Conservation (phyloP, 2,888 invertebrate species). For the Protodeltote pygarga region DNA sequence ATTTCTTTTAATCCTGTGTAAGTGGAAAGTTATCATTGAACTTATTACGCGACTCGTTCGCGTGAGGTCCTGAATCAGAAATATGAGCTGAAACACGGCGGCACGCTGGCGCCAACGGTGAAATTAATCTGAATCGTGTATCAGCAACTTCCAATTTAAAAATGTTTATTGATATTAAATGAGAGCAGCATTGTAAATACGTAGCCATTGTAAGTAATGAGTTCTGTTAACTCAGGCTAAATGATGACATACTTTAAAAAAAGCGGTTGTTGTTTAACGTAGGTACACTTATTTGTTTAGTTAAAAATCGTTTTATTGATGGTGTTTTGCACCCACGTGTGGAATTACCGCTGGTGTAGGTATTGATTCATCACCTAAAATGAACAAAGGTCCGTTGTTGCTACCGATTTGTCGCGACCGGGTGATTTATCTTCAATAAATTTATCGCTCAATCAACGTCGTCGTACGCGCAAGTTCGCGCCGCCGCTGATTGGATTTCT, state of each 20-base stretch:
- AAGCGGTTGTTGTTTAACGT: conserved; percentile 4
- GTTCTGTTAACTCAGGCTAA: conserved; percentile 39
- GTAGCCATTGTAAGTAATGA: conserved; percentile 45
- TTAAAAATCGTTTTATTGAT: conserved; percentile 23
- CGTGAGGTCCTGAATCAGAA: conserved; percentile 75
- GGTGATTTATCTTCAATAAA: conserved; percentile 82
- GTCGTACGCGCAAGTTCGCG: conserved; percentile 71
- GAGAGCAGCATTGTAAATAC: conserved; percentile 53
- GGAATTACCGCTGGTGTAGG: conserved; percentile 42
- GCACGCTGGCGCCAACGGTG: conserved; percentile 69
- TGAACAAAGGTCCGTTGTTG: conserved; percentile 63
- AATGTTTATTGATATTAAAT: conserved; percentile 60
- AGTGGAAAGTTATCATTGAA: conserved; percentile 49
- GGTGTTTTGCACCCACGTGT: conserved; percentile 44
- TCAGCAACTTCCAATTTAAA: conserved; percentile 65
- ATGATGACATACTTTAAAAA: conserved; percentile 30
- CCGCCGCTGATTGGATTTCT: conserved; percentile 84
- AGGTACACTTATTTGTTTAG: conserved; percentile 15
- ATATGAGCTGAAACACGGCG: conserved; percentile 73
- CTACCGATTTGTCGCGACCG: conserved; percentile 81
- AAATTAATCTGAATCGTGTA: conserved; percentile 71
- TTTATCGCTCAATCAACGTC: conserved; percentile 84
- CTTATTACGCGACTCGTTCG: conserved; percentile 42
- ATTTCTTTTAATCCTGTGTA: conserved; percentile 35
- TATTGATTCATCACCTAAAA: conserved; percentile 53